A percentile compares a stretch with the other conserved stretches of the same genome.
Evolutionary conservation across 2,888 invertebrate genomes (phyloP).

Genomic region (Dicyrtomina minuta): DNA sequence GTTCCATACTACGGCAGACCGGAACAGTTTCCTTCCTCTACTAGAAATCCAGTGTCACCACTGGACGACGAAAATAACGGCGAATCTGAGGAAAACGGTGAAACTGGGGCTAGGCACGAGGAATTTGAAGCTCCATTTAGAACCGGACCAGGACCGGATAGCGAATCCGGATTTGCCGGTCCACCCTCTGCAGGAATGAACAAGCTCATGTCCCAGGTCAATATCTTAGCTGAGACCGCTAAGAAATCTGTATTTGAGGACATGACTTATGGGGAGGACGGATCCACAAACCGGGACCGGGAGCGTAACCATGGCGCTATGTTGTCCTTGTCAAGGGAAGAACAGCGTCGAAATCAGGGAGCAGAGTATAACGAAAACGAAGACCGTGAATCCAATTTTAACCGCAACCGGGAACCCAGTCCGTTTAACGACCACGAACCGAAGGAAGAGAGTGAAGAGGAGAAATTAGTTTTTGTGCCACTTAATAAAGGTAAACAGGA

Average conservation of each 20-base stretch:
- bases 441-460: too few species aligned
- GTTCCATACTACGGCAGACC: background rate
- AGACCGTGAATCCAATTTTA: too few species aligned
- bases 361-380: background rate
- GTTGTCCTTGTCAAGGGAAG: background rate
- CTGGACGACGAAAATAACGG: background rate
- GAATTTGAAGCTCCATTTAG: background rate
- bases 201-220: slow-evolving; percentile 2
- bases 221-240: background rate
- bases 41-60: too few species aligned
- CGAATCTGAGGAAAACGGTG: background rate
- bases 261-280: background rate
- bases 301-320: background rate
- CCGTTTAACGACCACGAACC: too few species aligned
- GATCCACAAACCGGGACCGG: background rate
- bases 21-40: background rate
- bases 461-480: too few species aligned
- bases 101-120: background rate
- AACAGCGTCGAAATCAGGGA: background rate
- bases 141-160: background rate
- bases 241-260: background rate
- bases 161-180: background rate
- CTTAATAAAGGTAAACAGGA: too few species aligned
- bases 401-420: too few species aligned
- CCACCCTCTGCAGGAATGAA: background rate